These are phyloP conservation scores for Glaucidium brasilianum DNA, from an alignment of 2,113 vertebrate genomes.

Conservation along the genomic window DNA sequence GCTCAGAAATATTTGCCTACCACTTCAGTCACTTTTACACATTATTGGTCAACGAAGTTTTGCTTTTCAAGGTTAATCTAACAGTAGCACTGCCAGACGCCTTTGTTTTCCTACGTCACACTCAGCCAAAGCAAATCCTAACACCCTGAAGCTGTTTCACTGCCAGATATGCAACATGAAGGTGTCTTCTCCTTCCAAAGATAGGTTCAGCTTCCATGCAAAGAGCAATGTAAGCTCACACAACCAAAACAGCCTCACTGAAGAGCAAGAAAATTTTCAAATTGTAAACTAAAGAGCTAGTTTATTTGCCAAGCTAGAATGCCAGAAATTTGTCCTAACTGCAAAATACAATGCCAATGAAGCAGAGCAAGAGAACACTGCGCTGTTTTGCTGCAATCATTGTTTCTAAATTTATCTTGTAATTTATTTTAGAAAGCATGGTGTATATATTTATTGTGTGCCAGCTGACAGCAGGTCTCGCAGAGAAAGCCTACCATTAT, in stretches of 20 bases:
- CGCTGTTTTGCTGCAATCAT: background rate
- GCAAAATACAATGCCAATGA: background rate
- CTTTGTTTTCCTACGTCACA: background rate
- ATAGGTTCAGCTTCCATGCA: background rate
- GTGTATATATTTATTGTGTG: background rate
- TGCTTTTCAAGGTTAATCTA: conserved; percentile 54
- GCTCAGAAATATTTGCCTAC: background rate
- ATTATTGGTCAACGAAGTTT: background rate
- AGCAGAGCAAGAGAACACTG: background rate
- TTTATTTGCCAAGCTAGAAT: background rate
- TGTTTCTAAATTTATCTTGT: conserved; percentile 29
- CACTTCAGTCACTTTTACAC: background rate
- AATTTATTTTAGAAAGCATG: background rate
- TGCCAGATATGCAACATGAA: background rate
- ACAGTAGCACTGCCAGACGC: background rate
- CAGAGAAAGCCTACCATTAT: background rate
- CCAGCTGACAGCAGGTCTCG: conserved; percentile 4
- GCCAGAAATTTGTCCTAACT: background rate
- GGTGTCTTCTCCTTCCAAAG: background rate
- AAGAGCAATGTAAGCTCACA: background rate
- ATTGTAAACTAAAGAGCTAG: background rate
- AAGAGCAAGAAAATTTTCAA: background rate
- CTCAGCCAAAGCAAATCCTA: conserved; percentile 34
- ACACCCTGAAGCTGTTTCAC: background rate
- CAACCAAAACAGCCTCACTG: background rate